Evolutionary conservation across 2,888 invertebrate species (phyloP), one percentile per base, ranked within the genome.

Genomic region (Pammene fasciana): DNA sequence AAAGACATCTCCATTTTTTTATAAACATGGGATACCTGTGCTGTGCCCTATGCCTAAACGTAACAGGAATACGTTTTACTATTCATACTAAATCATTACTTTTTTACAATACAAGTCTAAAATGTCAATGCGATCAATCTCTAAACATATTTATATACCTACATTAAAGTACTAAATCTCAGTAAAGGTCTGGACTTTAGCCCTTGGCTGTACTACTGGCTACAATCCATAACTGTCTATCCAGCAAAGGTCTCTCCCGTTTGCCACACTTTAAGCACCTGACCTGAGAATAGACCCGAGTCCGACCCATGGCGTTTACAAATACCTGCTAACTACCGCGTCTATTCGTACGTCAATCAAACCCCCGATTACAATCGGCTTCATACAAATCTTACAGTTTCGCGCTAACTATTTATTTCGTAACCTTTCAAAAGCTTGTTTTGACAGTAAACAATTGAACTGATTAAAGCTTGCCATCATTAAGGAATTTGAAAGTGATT

Each of bases 301-400:
- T 65, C 54, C 48, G 9, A 55, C 9, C 26, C n/a, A 16, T 16
- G 60, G 54, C 65, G 65, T 59, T 46, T 70, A 70, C 70, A 65
- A 70, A 70, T 70, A 65, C 54, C 46, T 59, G 34, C 65, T 65
- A 60, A 70, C 65, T 65, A 65, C 46, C 41, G 34, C 38, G n/a
- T 14, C 16, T 36, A 70, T 70, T 70, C 59, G 59, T 52, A 60
- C 54, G 70, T 70, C 70, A 65, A 48, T 70, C 70, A 65, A 45
- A 43, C 34, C 13, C 48, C 59, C 1, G 65, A 70, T 55, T 48
- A 52, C 38, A 55, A 70, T 65, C 70, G 38, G 57, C 18, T 64
- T 57, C 62, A 41, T 61, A 56, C 41, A 56, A 34, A 57, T 57
- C 62, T 48, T 61, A 56, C 41, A 56, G 43, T 18, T 46, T 56